phyloP scores from a whole-genome alignment of 2,888 invertebrate genomes.

The Spisula subtruncata region DNA sequence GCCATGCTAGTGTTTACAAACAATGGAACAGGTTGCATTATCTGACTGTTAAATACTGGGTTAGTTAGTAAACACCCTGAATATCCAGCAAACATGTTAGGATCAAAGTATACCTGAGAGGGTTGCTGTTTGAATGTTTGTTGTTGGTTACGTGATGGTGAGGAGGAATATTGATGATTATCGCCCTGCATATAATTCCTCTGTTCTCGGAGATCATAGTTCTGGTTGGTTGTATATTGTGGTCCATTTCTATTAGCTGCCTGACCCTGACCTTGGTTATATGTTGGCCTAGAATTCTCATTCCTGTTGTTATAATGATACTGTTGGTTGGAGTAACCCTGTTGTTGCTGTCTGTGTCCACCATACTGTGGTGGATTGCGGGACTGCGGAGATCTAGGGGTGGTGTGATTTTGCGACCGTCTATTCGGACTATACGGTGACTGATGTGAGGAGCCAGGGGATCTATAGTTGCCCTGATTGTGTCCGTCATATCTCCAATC shows the following conservation, averaged over 20 bases:
- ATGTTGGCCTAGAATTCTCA: conserved; percentile 47
- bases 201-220: conserved; percentile 43
- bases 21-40: conserved; percentile 29
- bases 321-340: conserved; percentile 12
- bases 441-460: conserved; percentile 36
- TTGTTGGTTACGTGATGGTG: conserved; percentile 27
- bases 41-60: conserved; percentile 38
- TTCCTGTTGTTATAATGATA: conserved; percentile 56
- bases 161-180: conserved; percentile 25
- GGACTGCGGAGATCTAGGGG: conserved; percentile 25
- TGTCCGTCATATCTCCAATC: neutral
- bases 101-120: conserved; percentile 46
- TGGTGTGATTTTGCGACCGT: conserved; percentile 31
- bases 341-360: conserved; percentile 27
- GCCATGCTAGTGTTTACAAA: conserved; percentile 39
- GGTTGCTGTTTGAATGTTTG: conserved; percentile 20
- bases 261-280: conserved; percentile 17
- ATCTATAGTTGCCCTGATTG: conserved; percentile 30
- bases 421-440: conserved; percentile 37
- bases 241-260: conserved; percentile 27
- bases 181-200: conserved; percentile 37
- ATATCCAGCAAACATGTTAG: conserved; percentile 37
- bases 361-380: neutral
- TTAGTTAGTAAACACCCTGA: conserved; percentile 25
- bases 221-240: conserved; percentile 31